A percentile compares a stretch with the other conserved stretches of the same genome.
These are phyloP conservation scores for Daphoenositta chrysoptera DNA, from an alignment of 2,113 vertebrate genomes.

Conservation along the genomic window DNA sequence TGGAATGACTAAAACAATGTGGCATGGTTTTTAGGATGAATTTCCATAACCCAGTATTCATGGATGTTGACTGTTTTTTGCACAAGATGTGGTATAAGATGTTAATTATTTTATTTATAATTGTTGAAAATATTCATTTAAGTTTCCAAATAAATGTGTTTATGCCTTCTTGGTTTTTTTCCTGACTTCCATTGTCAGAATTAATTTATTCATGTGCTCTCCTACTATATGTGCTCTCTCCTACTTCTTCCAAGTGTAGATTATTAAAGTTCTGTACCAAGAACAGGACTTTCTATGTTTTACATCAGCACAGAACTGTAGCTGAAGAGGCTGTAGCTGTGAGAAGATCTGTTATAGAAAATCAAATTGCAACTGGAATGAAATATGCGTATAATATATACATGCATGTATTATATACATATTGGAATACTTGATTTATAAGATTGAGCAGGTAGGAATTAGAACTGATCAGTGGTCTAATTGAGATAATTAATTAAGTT, in stretches of 20 bases:
- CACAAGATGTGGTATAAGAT: slow-evolving; percentile 21
- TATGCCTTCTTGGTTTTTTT: slow-evolving; percentile 15
- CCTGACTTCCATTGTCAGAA: slow-evolving; percentile 2
- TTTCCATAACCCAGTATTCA: slow-evolving; percentile 18
- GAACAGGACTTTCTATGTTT: neutral
- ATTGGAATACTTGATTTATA: neutral
- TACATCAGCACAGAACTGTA: neutral
- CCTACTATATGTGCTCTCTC: neutral
- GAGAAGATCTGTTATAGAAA: neutral
- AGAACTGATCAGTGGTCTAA: neutral
- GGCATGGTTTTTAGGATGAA: neutral
- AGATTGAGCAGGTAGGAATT: neutral
- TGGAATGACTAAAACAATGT: slow-evolving; percentile 42
- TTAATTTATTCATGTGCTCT: neutral
- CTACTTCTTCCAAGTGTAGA: neutral
- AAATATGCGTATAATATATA: neutral
- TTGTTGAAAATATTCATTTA: slow-evolving; percentile 56
- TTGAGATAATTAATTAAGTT: neutral
- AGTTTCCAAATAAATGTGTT: slow-evolving; percentile 41
- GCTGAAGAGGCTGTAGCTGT: neutral
- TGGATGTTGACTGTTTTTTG: neutral
- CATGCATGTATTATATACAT: neutral
- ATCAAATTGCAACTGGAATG: neutral
- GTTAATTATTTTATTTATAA: slow-evolving; percentile 35
- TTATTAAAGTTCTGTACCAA: neutral